phyloP scores from a whole-genome alignment of 2,797 vertebrate species.

The Myotis findleyi region DNA sequence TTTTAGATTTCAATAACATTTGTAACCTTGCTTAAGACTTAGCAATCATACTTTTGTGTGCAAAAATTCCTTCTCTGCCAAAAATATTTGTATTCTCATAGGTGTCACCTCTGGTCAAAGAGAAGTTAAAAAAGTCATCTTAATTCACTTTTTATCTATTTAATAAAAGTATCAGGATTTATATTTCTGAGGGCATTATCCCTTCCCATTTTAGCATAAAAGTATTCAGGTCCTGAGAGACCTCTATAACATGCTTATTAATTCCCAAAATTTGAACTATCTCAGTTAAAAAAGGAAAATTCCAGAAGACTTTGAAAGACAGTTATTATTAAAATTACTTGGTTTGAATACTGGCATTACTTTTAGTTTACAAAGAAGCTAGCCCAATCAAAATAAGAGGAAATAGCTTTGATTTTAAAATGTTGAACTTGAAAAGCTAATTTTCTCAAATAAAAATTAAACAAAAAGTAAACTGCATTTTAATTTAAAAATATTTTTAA shows the following conservation, averaged over 20 bases:
- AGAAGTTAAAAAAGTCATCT: conserved; percentile 28
- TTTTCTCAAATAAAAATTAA: conserved; percentile 49
- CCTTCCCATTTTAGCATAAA: not conserved
- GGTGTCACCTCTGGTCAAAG: not conserved
- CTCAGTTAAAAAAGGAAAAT: not conserved
- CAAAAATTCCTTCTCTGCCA: conserved; percentile 55
- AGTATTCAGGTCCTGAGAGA: not conserved
- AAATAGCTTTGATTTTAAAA: conserved; percentile 56
- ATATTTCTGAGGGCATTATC: conserved; percentile 8
- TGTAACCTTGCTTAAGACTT: conserved; percentile 6
- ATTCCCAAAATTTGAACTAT: not conserved
- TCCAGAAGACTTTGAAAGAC: conserved; percentile 13
- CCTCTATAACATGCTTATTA: not conserved
- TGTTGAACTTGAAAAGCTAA: conserved; percentile 43
- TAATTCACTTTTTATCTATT: conserved; percentile 14
- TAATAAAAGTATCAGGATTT: not conserved
- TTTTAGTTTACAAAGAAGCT: conserved; percentile 52
- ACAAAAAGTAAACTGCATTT: conserved; percentile 46
- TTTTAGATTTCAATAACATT: conserved; percentile 59
- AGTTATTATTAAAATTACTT: conserved; percentile 17
- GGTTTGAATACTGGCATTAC: conserved; percentile 30
- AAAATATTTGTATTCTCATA: conserved; percentile 28
- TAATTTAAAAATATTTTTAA: not conserved
- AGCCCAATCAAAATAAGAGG: not conserved
- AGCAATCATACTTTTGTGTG: not conserved